Conservation (phyloP, 2,888 invertebrate genomes). For the Xanthia icteritia region DNA sequence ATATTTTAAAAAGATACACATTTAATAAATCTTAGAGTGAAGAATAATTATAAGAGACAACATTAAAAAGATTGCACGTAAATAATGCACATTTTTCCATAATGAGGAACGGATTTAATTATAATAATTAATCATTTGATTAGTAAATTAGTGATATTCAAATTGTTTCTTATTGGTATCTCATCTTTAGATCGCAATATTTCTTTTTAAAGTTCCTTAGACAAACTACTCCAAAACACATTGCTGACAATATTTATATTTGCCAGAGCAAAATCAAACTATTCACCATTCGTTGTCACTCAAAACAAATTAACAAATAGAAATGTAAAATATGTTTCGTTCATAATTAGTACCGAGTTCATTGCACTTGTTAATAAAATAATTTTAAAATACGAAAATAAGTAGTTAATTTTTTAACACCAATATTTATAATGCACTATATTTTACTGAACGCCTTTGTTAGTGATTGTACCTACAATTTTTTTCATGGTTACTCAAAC, state of each 20-base stretch:
- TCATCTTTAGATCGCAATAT: not conserved
- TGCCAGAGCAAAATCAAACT: not conserved
- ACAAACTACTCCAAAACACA: not conserved
- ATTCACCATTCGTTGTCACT: slow-evolving; percentile 29
- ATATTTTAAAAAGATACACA: slow-evolving; percentile 18
- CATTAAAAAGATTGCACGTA: slow-evolving; percentile 61
- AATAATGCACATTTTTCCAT: slow-evolving; percentile 60
- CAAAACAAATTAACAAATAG: slow-evolving; percentile 1
- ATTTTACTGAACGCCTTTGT: slow-evolving; percentile 25
- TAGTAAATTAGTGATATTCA: slow-evolving; percentile 36
- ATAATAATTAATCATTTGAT: slow-evolving; percentile 16
- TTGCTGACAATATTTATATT: slow-evolving; percentile 5
- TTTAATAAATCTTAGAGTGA: slow-evolving; percentile 25
- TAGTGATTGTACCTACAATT: slow-evolving; percentile 19
- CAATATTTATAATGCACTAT: slow-evolving; percentile 16
- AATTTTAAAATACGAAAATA: slow-evolving; percentile 2
- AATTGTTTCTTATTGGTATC: not conserved
- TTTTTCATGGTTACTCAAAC: not conserved
- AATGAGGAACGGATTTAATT: slow-evolving; percentile 53
- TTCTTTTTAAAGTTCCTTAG: not conserved
- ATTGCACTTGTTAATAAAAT: slow-evolving; percentile 34
- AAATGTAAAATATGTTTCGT: slow-evolving; percentile 3
- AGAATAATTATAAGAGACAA: slow-evolving; percentile 30
- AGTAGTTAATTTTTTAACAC: not conserved
- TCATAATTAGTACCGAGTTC: slow-evolving; percentile 27